phyloP scores from a whole-genome alignment of 2,797 vertebrate genomes.

The Uromys caudimaculatus region DNA sequence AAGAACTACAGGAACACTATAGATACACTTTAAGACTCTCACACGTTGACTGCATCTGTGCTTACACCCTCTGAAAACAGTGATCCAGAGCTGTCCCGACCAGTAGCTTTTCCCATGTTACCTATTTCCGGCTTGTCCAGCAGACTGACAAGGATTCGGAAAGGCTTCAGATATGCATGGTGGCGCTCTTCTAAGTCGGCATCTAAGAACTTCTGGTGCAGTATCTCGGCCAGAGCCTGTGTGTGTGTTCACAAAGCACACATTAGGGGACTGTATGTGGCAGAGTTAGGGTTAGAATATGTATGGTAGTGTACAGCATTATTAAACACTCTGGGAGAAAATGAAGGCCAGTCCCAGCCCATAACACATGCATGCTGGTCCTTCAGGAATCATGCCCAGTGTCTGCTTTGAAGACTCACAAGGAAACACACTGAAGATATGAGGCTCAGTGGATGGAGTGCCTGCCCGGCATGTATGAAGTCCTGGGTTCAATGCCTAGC shows the following conservation, averaged over 20 bases:
- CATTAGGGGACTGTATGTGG: background rate
- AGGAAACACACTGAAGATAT: background rate
- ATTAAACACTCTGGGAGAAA: background rate
- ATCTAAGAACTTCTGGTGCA: constrained; percentile 92
- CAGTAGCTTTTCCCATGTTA: constrained; percentile 70
- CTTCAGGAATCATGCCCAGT: accelerated
- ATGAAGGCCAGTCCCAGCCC: background rate
- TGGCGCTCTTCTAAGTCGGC: constrained; percentile 89
- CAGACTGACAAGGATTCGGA: constrained; percentile 96
- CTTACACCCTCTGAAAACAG: background rate
- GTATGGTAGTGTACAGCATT: background rate
- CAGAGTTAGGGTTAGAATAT: background rate
- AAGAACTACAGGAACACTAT: background rate
- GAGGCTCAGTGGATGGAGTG: background rate
- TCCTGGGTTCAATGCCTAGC: background rate
- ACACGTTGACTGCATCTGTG: accelerated
- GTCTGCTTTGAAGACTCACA: background rate
- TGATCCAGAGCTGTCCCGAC: accelerated
- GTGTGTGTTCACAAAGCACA: constrained; percentile 55
- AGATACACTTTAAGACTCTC: background rate
- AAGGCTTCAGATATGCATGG: constrained; percentile 93
- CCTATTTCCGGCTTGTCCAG: constrained; percentile 98
- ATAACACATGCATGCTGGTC: accelerated
- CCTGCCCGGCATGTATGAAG: background rate
- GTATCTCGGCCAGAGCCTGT: constrained; percentile 93